Conservation (phyloP, 37 sponge, comb jelly and placozoan genomes). For the Agelas oroides region DNA sequence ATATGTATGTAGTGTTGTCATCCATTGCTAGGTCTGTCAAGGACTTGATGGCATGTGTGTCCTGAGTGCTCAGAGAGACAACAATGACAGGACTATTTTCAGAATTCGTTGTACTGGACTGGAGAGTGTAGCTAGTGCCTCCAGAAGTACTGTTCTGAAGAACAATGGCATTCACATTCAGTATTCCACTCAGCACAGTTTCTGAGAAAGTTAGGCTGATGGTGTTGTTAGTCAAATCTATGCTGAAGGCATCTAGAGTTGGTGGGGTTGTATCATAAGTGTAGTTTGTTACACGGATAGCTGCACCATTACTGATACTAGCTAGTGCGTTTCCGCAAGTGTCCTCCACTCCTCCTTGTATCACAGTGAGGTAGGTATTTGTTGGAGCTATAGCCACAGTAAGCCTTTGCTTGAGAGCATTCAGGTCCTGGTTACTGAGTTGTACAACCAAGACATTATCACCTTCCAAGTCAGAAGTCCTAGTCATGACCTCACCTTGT, state of each 20-base stretch:
- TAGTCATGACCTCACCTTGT: constrained; percentile 60
- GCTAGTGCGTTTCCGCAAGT: constrained; percentile 43
- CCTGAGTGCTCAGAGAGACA: constrained; percentile 58
- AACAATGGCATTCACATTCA: constrained; percentile 67
- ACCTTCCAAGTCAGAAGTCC: constrained; percentile 63
- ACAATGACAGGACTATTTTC: constrained; percentile 40
- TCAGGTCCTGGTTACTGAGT: constrained; percentile 69
- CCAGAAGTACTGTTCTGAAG: constrained; percentile 21
- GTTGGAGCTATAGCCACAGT: constrained; percentile 59
- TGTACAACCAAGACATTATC: constrained; percentile 67
- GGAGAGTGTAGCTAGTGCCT: constrained; percentile 42
- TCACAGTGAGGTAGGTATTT: constrained; percentile 71
- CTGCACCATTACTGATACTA: constrained; percentile 42
- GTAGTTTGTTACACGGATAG: constrained; percentile 58
- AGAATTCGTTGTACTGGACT: constrained; percentile 19
- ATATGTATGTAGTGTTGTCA: constrained; percentile 46
- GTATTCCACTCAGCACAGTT: constrained; percentile 71
- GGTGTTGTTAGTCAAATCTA: constrained; percentile 77
- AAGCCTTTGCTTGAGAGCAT: constrained; percentile 71
- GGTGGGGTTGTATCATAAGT: constrained; percentile 72
- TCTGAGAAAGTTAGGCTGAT: constrained; percentile 85
- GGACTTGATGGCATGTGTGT: constrained; percentile 70
- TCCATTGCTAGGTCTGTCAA: constrained; percentile 58
- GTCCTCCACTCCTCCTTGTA: constrained; percentile 69
- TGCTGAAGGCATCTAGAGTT: constrained; percentile 38